phyloP scores from a whole-genome alignment of 2,888 invertebrate genomes.

The Aphodius granarius region DNA sequence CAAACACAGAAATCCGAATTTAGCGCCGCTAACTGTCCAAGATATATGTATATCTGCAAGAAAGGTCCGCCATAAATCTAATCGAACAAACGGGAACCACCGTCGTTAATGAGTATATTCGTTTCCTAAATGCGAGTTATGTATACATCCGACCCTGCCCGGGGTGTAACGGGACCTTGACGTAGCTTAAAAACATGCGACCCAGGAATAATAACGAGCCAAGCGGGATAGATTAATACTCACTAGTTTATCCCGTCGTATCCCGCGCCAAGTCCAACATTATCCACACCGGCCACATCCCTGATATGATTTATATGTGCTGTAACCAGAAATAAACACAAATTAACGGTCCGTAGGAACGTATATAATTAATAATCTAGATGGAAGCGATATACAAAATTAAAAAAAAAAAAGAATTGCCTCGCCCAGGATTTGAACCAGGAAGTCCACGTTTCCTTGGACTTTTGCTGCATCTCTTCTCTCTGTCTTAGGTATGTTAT shows the following conservation, averaged over 20 bases:
- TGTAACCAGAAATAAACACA: slow-evolving; percentile 43
- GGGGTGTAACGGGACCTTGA: neutral
- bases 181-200: neutral
- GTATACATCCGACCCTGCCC: neutral
- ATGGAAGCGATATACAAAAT: neutral
- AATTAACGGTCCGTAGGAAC: neutral
- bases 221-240: slow-evolving; percentile 55
- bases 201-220: slow-evolving; percentile 16
- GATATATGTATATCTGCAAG: slow-evolving; percentile 15
- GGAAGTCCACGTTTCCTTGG: no score
- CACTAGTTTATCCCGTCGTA: slow-evolving; percentile 90
- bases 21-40: neutral
- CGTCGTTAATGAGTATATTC: slow-evolving; percentile 21
- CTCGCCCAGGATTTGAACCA: no score
- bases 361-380: neutral
- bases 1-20: neutral
- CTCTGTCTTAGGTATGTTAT: no score
- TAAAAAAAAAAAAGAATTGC: neutral
- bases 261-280: slow-evolving; percentile 86
- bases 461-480: no score
- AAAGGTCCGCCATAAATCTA: slow-evolving; percentile 17
- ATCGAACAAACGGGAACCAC: slow-evolving; percentile 18
- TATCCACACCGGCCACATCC: slow-evolving; percentile 82
- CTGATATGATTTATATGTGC: slow-evolving; percentile 90
- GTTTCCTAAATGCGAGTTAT: neutral